These are phyloP conservation scores for Sinodicranocentrus sp. DNA, from an alignment of 2,888 invertebrate species.

Conservation along the genomic window DNA sequence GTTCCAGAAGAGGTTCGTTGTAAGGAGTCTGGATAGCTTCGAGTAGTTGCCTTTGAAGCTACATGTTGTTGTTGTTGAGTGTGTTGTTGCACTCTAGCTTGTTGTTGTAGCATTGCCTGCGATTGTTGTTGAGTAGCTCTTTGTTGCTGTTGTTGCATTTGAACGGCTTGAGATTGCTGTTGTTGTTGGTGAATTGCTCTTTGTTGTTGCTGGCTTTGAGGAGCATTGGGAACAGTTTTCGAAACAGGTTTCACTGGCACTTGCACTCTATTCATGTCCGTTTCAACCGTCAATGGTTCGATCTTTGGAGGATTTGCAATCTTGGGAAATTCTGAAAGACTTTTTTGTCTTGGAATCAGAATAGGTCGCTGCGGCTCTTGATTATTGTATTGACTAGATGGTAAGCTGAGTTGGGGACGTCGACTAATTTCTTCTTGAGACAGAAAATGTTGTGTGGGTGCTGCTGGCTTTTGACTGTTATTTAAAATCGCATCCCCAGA, in stretches of 20 bases:
- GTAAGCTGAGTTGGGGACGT: slow-evolving; percentile 15
- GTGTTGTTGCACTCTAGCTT: slow-evolving; percentile 3
- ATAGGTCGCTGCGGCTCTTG: slow-evolving; percentile 34
- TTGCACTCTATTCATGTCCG: slow-evolving; percentile 35
- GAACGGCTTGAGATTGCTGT: slow-evolving; percentile 18
- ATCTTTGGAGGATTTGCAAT: slow-evolving; percentile 43
- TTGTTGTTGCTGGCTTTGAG: slow-evolving; percentile 43
- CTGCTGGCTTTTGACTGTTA: slow-evolving; percentile 33
- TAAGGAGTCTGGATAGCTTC: slow-evolving; percentile 68
- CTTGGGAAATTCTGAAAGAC: slow-evolving; percentile 74
- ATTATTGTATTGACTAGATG: not conserved
- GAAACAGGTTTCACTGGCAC: slow-evolving; percentile 1
- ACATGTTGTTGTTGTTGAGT: slow-evolving; percentile 35
- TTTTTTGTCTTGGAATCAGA: slow-evolving; percentile 73
- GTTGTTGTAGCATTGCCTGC: not conserved
- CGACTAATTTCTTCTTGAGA: slow-evolving; percentile 19
- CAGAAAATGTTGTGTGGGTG: slow-evolving; percentile 10
- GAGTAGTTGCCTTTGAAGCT: slow-evolving; percentile 12
- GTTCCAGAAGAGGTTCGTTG: slow-evolving; percentile 77
- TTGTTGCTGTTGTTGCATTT: slow-evolving; percentile 34
- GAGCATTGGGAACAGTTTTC: slow-evolving; percentile 27
- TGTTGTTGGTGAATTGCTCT: slow-evolving; percentile 17
- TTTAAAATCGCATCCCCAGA: slow-evolving; percentile 73
- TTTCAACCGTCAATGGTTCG: slow-evolving; percentile 64
- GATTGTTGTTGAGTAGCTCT: not conserved